These are phyloP conservation scores for Marisa cornuarietis DNA, from an alignment of 1,140 invertebrate genomes.

Conservation along the genomic window DNA sequence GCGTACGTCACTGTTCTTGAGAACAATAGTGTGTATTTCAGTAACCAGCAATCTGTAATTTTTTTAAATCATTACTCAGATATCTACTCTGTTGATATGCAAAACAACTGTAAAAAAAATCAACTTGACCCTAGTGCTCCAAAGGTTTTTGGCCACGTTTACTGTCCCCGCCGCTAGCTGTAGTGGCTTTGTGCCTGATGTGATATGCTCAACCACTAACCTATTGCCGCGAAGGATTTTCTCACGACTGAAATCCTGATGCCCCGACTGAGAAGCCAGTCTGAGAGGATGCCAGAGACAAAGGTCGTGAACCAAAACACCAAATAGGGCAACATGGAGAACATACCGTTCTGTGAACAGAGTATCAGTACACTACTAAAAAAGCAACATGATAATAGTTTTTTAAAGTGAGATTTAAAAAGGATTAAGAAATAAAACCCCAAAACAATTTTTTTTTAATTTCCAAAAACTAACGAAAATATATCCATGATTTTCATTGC, in stretches of 20 bases:
- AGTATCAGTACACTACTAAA: not conserved
- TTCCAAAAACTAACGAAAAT: too few relatives aligned
- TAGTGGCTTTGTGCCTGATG: too few relatives aligned
- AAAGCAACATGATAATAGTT: constrained; percentile 65
- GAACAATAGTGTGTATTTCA: too few relatives aligned
- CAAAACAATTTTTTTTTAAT: not conserved
- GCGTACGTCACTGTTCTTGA: too few relatives aligned
- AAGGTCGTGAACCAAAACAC: constrained; percentile 83
- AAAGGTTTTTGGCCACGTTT: too few relatives aligned
- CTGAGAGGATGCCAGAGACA: constrained; percentile 81
- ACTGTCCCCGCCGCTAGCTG: too few relatives aligned
- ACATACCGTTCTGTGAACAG: constrained; percentile 79
- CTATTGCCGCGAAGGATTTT: constrained; percentile 21
- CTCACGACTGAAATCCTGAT: too few relatives aligned
- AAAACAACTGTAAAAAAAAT: too few relatives aligned
- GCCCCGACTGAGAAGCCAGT: constrained; percentile 64
- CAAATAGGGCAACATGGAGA: constrained; percentile 89
- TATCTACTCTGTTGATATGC: too few relatives aligned
- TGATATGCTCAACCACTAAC: constrained; percentile 22
- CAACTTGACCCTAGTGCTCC: too few relatives aligned
- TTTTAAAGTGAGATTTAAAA: not conserved
- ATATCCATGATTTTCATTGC: not conserved
- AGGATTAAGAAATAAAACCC: not conserved
- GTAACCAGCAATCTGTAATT: too few relatives aligned
- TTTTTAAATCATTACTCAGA: too few relatives aligned